Evolutionary conservation across 2,113 vertebrate species (phyloP).

Genomic region (Dissostichus mawsoni): DNA sequence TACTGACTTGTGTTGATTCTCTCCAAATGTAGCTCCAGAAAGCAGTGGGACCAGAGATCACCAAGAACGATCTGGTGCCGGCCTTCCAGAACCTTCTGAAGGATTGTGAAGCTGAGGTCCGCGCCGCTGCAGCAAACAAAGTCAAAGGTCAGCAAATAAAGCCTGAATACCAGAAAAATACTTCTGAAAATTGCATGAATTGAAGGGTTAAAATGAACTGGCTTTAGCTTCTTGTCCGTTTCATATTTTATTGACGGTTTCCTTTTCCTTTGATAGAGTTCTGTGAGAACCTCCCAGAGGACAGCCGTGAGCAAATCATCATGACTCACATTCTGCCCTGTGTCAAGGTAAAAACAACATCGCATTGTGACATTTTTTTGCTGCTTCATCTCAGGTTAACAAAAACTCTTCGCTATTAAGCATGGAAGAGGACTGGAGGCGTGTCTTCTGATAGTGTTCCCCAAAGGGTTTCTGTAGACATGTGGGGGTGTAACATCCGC

Average conservation of each 20-base stretch:
- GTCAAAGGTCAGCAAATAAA: conserved; percentile 87
- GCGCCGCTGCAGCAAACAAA: conserved; percentile 91
- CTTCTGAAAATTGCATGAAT: background rate
- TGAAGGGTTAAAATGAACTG: background rate
- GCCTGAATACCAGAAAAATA: background rate
- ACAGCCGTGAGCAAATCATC: conserved; percentile 91
- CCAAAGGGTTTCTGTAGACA: background rate
- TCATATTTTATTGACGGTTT: background rate
- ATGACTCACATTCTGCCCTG: conserved; percentile 93
- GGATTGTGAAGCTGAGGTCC: conserved; percentile 93
- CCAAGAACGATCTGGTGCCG: conserved; percentile 91
- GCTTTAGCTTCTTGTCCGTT: background rate
- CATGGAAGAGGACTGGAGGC: background rate
- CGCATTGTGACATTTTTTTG: background rate
- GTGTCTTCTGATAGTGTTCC: conserved; percentile 26
- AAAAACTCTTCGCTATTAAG: background rate
- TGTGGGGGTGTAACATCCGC: background rate
- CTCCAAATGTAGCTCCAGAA: conserved; percentile 87
- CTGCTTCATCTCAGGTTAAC: conserved; percentile 1
- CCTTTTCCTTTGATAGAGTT: conserved; percentile 83
- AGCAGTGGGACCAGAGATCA: conserved; percentile 92
- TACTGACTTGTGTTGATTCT: conserved; percentile 9
- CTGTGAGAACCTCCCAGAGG: conserved; percentile 91
- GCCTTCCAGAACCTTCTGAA: conserved; percentile 93
- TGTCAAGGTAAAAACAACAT: conserved; percentile 86